phyloP scores from a whole-genome alignment of 2,888 invertebrate genomes.

The Catocala sponsa region DNA sequence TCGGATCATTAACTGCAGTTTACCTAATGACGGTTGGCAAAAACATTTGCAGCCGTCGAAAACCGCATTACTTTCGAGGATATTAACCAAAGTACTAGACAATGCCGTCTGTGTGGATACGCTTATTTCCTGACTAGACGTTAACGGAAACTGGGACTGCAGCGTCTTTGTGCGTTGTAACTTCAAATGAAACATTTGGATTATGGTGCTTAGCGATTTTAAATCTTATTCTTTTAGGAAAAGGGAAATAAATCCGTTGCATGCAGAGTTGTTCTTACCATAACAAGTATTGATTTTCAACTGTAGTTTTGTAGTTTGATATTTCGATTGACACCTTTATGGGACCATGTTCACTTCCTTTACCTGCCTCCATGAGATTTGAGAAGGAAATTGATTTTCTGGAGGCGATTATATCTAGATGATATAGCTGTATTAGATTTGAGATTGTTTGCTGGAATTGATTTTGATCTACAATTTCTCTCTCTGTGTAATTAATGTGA shows the following conservation, averaged over 20 bases:
- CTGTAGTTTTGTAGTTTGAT: conserved; percentile 43
- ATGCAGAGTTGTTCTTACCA: conserved; percentile 22
- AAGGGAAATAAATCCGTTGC: conserved; percentile 35
- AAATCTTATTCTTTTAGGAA: conserved; percentile 22
- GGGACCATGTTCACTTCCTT: conserved; percentile 31
- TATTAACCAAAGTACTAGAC: conserved; percentile 59
- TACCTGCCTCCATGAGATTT: conserved; percentile 48
- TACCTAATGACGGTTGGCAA: conserved; percentile 39
- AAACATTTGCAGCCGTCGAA: conserved; percentile 33
- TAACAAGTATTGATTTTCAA: conserved; percentile 32
- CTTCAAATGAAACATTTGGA: conserved; percentile 48
- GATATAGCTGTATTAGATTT: too few relatives aligned
- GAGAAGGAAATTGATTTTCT: conserved; percentile 69
- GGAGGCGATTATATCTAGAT: conserved; percentile 26
- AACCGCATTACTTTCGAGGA: conserved; percentile 50
- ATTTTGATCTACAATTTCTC: too few relatives aligned
- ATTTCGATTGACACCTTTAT: conserved; percentile 43
- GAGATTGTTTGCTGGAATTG: too few relatives aligned
- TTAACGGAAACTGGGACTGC: conserved; percentile 69
- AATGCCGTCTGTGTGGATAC: conserved; percentile 72
- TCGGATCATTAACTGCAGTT: conserved; percentile 34
- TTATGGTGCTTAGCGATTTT: conserved; percentile 33
- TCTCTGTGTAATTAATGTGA: too few relatives aligned
- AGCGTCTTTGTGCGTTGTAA: conserved; percentile 60
- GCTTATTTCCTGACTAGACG: conserved; percentile 83